Evolutionary conservation across 1,140 invertebrate species (phyloP).

Genomic region (Drosophila tristis): DNA sequence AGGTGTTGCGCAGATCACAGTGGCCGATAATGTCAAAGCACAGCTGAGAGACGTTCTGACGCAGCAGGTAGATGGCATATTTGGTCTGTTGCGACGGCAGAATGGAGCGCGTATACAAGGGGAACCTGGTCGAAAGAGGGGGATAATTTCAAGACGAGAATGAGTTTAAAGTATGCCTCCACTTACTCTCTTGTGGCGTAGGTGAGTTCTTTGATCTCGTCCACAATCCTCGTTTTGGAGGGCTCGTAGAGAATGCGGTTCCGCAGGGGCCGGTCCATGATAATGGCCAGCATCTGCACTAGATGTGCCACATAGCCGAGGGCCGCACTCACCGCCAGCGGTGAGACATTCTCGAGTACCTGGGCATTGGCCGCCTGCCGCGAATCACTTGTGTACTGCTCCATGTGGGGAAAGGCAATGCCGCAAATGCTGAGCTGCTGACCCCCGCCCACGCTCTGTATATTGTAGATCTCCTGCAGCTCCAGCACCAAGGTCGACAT

Average conservation of each 20-base stretch:
- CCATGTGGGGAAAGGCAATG: slow-evolving; percentile 91
- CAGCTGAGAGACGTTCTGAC: slow-evolving; percentile 94
- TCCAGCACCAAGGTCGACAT: slow-evolving; percentile 83
- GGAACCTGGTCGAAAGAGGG: slow-evolving; percentile 87
- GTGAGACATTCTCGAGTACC: slow-evolving; percentile 85
- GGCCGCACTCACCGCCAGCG: slow-evolving; percentile 89
- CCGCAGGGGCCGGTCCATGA: slow-evolving; percentile 92
- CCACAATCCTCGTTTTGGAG: slow-evolving; percentile 90
- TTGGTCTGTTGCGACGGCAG: slow-evolving; percentile 88
- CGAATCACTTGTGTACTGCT: slow-evolving; percentile 81
- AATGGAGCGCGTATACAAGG: slow-evolving; percentile 90
- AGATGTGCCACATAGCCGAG: slow-evolving; percentile 93
- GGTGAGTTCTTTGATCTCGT: slow-evolving; percentile 90
- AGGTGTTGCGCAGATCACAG: slow-evolving; percentile 89
- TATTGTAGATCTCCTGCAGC: slow-evolving; percentile 85
- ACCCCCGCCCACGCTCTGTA: slow-evolving; percentile 56
- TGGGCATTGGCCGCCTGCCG: slow-evolving; percentile 59
- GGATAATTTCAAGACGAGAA: neutral
- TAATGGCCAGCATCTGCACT: slow-evolving; percentile 91
- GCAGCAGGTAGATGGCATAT: slow-evolving; percentile 94
- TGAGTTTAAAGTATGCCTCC: neutral
- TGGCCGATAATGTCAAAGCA: slow-evolving; percentile 90
- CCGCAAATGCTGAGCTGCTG: slow-evolving; percentile 88
- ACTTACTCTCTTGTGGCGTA: slow-evolving; percentile 91
- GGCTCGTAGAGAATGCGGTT: slow-evolving; percentile 91